Conservation (phyloP, 2,797 vertebrate species). For the Alca torda region DNA sequence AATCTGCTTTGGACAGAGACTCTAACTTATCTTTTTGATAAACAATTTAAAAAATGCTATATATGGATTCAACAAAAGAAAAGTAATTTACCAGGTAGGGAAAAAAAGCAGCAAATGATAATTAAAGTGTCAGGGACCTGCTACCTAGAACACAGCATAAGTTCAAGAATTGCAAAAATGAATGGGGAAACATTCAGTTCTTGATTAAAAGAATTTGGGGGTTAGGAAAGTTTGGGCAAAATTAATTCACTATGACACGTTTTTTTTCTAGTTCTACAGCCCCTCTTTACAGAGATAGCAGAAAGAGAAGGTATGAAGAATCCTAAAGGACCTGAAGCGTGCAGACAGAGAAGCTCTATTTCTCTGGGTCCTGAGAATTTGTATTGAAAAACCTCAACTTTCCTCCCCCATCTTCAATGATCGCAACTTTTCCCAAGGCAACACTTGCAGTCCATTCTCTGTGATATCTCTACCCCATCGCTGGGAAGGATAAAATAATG, state of each 20-base stretch:
- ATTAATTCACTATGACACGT: background rate
- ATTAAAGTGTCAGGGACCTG: background rate
- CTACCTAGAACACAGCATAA: background rate
- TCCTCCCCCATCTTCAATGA: background rate
- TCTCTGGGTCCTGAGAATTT: background rate
- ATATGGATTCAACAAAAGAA: background rate
- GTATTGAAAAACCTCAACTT: accelerated
- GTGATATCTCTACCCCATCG: background rate
- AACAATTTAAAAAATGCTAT: background rate
- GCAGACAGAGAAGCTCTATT: background rate
- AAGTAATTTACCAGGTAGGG: background rate
- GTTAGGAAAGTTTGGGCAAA: background rate
- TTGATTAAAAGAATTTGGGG: background rate
- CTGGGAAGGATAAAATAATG: background rate
- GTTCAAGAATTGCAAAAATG: background rate
- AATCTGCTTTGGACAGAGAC: background rate
- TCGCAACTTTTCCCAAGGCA: background rate
- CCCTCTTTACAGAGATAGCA: background rate
- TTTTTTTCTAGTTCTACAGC: too few relatives aligned
- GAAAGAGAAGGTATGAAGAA: background rate
- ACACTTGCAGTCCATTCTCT: background rate
- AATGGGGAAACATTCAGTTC: background rate
- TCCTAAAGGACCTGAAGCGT: background rate
- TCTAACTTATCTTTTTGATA: background rate
- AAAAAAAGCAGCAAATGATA: background rate